Base-by-base conservation (phyloP, 2,888 invertebrate genomes). In the Aphrophora alni region DNA sequence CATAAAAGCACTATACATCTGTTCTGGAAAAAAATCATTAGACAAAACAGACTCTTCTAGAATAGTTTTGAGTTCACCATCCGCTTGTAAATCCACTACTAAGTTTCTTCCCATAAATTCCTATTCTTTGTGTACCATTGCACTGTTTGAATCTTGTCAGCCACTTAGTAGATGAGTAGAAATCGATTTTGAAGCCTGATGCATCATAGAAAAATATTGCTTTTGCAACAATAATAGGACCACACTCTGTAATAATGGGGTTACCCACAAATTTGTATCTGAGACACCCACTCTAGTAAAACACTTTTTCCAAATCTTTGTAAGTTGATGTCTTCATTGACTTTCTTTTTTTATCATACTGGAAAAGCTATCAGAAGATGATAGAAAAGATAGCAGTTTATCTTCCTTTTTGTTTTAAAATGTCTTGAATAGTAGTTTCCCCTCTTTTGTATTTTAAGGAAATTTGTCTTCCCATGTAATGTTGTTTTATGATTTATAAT, bases 251-350 rank as follows among this genome's bases (percentile, higher is more conserved):
- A n/a, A n/a, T n/a, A n/a, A 70, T 21, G 10, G 70, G 24, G 10
- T 70, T 70, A 10, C 70, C 70, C 26, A 21, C 24, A 70, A 10
- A 70, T 70, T n/a, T 10, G 10, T 21, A 70, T 24, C 70, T 70
- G n/a, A 70, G n/a, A 70, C 25, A 24, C 70, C 70, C 25, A 70
- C 70, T 70, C 70, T 70, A 70, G 24, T 70, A 24, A n/a, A n/a
- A 70, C 70, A 70, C 70, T 70, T 14, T 70, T 7, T 70, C 70
- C 3, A 70, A 24, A 70, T 70, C 70, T 70, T 70, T 24, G 70
- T 70, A 70, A 70, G 70, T 70, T 70, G 25, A 21, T 24, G 70
- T n/a, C 70, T 70, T 70, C 70, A 21, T 70, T 70, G n/a, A n/a
- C 24, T 21, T 10, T 24, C 3, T 70, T 25, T 12, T 70, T 24